Evolutionary conservation across 2,888 invertebrate species (phyloP).

Genomic region (Orchesella flavescens): DNA sequence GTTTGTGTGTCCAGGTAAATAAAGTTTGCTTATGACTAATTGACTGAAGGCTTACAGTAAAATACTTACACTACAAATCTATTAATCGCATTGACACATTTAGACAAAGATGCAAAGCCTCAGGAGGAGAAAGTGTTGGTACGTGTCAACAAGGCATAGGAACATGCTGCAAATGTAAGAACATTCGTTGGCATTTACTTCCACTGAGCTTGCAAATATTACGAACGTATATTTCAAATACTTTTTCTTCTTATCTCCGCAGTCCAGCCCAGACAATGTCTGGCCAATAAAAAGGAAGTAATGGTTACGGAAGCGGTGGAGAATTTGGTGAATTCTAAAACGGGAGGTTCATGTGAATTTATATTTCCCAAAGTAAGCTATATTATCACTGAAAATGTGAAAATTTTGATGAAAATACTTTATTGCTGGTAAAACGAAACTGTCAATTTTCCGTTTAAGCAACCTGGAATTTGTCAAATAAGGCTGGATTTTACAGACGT

Average conservation of each 20-base stretch:
- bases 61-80: neutral
- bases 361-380: slow-evolving; percentile 45
- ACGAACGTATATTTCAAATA: neutral
- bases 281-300: slow-evolving; percentile 22
- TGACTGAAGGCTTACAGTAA: neutral
- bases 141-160: slow-evolving; percentile 50
- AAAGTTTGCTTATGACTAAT: neutral
- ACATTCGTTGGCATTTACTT: too few species aligned
- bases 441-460: slow-evolving; percentile 23
- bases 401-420: neutral
- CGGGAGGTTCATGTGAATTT: slow-evolving; percentile 53
- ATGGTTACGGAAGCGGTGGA: slow-evolving; percentile 46
- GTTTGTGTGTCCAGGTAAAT: slow-evolving; percentile 50
- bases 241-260: neutral
- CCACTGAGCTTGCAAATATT: too few species aligned
- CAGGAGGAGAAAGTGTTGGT: slow-evolving; percentile 47
- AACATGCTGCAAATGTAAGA: slow-evolving; percentile 58
- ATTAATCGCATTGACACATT: slow-evolving; percentile 6
- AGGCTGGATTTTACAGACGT: slow-evolving; percentile 51
- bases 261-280: slow-evolving; percentile 54
- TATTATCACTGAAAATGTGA: neutral
- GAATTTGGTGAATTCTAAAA: slow-evolving; percentile 45
- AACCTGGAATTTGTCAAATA: slow-evolving; percentile 55
- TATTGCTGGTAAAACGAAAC: too few species aligned
- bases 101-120: slow-evolving; percentile 45